These are phyloP conservation scores for Pan paniscus DNA, from an alignment of 2,113 vertebrate species.

Conservation along the genomic window DNA sequence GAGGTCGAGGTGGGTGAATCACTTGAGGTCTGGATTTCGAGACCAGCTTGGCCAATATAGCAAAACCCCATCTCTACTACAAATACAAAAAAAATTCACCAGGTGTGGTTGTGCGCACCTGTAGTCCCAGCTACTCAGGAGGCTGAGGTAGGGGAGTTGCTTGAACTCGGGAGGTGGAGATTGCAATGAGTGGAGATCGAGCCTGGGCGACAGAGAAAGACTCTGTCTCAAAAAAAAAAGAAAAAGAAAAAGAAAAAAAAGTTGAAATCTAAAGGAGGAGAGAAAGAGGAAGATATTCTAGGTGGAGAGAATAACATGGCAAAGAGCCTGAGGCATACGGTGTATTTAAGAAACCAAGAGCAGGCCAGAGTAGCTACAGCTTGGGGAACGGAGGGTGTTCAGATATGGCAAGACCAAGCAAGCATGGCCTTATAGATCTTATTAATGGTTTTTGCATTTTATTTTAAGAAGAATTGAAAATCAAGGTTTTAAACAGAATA, in stretches of 20 bases:
- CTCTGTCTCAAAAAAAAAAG: background rate
- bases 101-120: no score
- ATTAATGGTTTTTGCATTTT: background rate
- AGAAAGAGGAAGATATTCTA: background rate
- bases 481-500: background rate
- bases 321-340: background rate
- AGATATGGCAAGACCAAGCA: background rate
- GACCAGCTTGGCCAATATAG: no score
- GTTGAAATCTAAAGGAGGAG: background rate
- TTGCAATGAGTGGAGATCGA: no score
- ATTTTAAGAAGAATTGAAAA: background rate
- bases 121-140: no score
- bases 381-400: background rate
- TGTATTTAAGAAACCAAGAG: background rate
- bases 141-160: no score
- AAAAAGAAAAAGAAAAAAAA: background rate
- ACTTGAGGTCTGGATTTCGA: no score
- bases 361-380: background rate
- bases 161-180: no score
- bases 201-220: no score
- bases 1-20: no score
- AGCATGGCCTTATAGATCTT: background rate
- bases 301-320: background rate
- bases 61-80: no score
- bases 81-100: no score